Conservation (phyloP, 2,797 vertebrate genomes). For the Crenuchus spilurus region DNA sequence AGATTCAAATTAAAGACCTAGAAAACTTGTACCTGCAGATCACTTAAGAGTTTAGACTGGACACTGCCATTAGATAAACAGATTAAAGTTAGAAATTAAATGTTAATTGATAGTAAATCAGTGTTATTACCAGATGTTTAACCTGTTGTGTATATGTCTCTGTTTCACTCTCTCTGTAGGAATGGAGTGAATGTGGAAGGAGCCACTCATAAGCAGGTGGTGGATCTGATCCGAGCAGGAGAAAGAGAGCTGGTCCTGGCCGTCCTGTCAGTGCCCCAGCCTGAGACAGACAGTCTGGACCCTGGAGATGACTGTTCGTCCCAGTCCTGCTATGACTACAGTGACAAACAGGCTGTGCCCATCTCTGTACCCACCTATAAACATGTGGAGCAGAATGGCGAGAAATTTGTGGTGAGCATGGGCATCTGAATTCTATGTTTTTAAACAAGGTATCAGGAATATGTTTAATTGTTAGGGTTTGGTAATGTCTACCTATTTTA, state of each 20-base stretch:
- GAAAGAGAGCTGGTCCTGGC: constrained; percentile 92
- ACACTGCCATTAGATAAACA: too few relatives aligned
- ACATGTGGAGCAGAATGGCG: constrained; percentile 91
- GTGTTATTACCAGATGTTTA: too few relatives aligned
- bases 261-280: constrained; percentile 90
- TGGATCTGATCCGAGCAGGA: constrained; percentile 94
- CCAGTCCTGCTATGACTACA: constrained; percentile 96
- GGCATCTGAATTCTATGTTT: background rate
- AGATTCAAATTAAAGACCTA: too few relatives aligned
- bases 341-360: constrained; percentile 94
- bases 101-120: too few relatives aligned
- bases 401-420: constrained; percentile 95
- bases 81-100: too few relatives aligned
- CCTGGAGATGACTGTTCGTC: constrained; percentile 89
- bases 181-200: constrained; percentile 96
- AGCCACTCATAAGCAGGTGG: constrained; percentile 97
- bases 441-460: too few relatives aligned
- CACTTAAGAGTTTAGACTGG: too few relatives aligned
- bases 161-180: constrained; percentile 64
- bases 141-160: background rate
- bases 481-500: too few relatives aligned
- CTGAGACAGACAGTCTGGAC: constrained; percentile 92
- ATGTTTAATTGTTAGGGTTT: too few relatives aligned
- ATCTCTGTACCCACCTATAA: constrained; percentile 98
- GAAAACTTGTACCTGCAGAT: too few relatives aligned